Evolutionary conservation across 2,797 vertebrate species (phyloP), one percentile per base, ranked within the genome.

Genomic region (Crocidura indochinensis): DNA sequence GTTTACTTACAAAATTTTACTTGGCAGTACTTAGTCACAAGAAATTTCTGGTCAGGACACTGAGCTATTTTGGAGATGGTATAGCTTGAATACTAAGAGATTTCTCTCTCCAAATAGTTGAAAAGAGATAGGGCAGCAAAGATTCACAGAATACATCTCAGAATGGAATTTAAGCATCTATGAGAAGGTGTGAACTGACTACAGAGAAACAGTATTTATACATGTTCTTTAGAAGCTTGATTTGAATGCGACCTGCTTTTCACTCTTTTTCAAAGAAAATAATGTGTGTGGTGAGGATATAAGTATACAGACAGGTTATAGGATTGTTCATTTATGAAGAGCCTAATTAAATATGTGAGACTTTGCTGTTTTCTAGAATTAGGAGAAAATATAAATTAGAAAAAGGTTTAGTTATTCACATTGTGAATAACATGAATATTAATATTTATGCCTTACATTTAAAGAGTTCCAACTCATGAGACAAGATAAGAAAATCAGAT

Each of bases 1-100:
- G 84, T 88, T 95, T 67, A 78, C 53, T 24, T 90, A 75, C 78
- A 68, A 75, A 88, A 95, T 95, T 95, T 73, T 46, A 62, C 81
- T 88, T 83, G 51, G 96, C 93, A 85, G 64, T 78, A 64, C 81
- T 90, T 90, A 4, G 87, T 86, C 78, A 71, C 73, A 9, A 44
- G 68, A 69, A 44, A 85, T 87, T 95, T 93, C 73, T 90, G 81
- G 80, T 80, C 49, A 74, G 75, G 68, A 62, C 31, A 17, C 15
- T 85, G 44, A 68, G 67, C 17, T 11, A 47, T 77, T 69, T 88
- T 86, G 87, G 29, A 64, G 68, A 51, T 95, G 76, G 62, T 87
- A 94, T 87, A 90, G 73, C 56, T 88, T 74, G 29, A 74, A 53
- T 53, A 60, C 47, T 31, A 74, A 15, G 22, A 19, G 27, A 85